Conservation (phyloP, 2,888 invertebrate species). For the Lithophane socia region DNA sequence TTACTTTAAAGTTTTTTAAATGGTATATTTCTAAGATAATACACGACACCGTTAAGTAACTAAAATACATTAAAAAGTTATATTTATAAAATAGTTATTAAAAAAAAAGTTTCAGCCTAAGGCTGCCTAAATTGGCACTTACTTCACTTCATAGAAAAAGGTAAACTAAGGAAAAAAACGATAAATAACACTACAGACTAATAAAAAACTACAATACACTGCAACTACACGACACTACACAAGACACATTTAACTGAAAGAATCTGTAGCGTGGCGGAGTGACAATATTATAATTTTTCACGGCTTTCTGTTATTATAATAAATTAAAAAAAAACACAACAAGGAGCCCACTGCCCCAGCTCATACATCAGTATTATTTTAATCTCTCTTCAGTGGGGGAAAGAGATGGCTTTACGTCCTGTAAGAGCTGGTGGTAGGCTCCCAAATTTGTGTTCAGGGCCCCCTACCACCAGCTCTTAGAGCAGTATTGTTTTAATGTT, state of each 20-base stretch:
- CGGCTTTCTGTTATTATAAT: neutral
- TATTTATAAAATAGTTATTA: neutral
- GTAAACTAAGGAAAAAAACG: neutral
- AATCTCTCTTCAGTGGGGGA: too few relatives aligned
- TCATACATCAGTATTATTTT: too few relatives aligned
- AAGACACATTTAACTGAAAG: conserved; percentile 45
- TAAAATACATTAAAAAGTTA: neutral
- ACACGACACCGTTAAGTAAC: neutral
- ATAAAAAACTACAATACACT: conserved; percentile 31
- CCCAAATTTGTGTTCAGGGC: too few relatives aligned
- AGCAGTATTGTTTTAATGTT: too few relatives aligned
- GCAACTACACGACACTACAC: conserved; percentile 47
- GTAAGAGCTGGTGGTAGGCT: too few relatives aligned
- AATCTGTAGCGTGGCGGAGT: conserved; percentile 40
- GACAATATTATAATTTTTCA: conserved; percentile 3
- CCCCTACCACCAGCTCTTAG: too few relatives aligned
- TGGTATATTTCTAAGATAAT: neutral
- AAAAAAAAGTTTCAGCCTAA: neutral
- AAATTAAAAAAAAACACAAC: neutral
- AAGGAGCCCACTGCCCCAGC: too few relatives aligned
- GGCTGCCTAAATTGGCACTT: neutral
- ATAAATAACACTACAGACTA: neutral
- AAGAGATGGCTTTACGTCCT: too few relatives aligned
- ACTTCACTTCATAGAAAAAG: neutral
- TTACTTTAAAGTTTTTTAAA: neutral